phyloP scores from a whole-genome alignment of 2,888 invertebrate genomes.

The Oxycera nigricornis region DNA sequence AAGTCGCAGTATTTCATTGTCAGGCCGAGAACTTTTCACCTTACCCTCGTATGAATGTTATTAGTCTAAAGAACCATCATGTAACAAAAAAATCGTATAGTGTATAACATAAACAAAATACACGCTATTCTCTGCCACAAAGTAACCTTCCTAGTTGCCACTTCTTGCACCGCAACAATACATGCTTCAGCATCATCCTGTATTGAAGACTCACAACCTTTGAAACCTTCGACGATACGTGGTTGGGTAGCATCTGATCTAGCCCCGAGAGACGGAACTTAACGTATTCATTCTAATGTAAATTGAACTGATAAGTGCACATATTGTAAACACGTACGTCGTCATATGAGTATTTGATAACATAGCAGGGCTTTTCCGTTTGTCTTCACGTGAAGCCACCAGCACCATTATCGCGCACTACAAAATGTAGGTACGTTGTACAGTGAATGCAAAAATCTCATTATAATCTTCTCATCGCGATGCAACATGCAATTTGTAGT shows the following conservation, averaged over 20 bases:
- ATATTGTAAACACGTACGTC: neutral
- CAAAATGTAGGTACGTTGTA: neutral
- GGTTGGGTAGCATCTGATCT: neutral
- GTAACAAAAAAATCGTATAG: too few relatives aligned
- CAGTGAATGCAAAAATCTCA: slow-evolving; percentile 22
- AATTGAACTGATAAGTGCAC: neutral
- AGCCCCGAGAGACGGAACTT: neutral
- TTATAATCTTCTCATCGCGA: slow-evolving; percentile 21
- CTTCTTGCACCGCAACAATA: neutral
- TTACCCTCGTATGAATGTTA: too few relatives aligned
- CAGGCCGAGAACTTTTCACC: too few relatives aligned
- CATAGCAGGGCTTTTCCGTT: neutral
- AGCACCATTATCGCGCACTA: neutral
- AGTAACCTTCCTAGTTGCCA: neutral
- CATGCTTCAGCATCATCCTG: neutral
- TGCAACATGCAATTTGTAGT: slow-evolving; percentile 29
- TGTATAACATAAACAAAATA: too few relatives aligned
- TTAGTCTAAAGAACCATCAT: too few relatives aligned
- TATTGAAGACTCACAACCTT: neutral
- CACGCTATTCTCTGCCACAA: neutral
- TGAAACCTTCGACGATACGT: neutral
- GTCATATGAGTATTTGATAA: neutral
- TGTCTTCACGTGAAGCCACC: neutral
- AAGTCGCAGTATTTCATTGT: too few relatives aligned
- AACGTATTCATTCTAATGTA: neutral